Conservation (phyloP, 2,113 vertebrate species). For the Zapus hudsonius region DNA sequence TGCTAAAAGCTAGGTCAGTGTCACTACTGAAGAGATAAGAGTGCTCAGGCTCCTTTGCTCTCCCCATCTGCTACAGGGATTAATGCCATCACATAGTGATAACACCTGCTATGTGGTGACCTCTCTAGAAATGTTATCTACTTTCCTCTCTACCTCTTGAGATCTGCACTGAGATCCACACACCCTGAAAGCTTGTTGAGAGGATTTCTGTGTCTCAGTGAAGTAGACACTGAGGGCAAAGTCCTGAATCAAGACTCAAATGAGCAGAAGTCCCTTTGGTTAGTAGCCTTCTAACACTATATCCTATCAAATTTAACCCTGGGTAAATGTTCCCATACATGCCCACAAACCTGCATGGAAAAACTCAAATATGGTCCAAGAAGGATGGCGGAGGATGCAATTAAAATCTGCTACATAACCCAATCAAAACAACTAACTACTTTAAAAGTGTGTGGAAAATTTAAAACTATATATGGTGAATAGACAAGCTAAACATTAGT, state of each 20-base stretch:
- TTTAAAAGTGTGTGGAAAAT: slow-evolving; percentile 33
- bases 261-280: slow-evolving; percentile 30
- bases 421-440: slow-evolving; percentile 52
- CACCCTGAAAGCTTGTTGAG: neutral
- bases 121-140: neutral
- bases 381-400: neutral
- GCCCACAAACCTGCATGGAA: neutral
- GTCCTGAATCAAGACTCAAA: neutral
- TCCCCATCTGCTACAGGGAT: neutral
- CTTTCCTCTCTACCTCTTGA: neutral
- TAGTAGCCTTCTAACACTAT: slow-evolving; percentile 25
- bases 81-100: neutral
- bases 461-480: neutral
- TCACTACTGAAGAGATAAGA: neutral
- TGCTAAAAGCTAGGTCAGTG: neutral
- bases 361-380: slow-evolving; percentile 30
- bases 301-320: neutral
- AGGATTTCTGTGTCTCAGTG: neutral
- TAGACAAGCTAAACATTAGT: no score
- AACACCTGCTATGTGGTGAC: neutral
- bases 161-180: neutral
- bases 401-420: slow-evolving; percentile 23
- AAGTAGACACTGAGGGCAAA: neutral
- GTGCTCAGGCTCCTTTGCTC: neutral
- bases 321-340: neutral